Evolutionary conservation across 2,888 invertebrate species (phyloP), one percentile per base, ranked within the genome.

Genomic region (Polydesmus complanatus): DNA sequence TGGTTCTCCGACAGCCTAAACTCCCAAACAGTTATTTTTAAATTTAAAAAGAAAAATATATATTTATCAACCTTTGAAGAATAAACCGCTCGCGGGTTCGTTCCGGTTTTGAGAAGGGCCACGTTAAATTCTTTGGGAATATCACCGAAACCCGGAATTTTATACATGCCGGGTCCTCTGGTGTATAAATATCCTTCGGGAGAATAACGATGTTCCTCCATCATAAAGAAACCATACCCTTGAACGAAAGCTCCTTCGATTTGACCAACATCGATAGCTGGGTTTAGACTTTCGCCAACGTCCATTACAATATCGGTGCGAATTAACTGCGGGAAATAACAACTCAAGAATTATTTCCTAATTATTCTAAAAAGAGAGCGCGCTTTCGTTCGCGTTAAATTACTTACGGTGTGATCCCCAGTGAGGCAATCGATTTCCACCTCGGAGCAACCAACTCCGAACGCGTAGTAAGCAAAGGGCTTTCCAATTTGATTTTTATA

Each of bases 291-390:
- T 67, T 88, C 85, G 0, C 95, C 95, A 66, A 96, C 80, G 76
- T 96, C 96, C 95, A 96, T 95, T 0, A 96, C 93, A 67, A 96
- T 94, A 69, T 96, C 93, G 0, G 89, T 86, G 69, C 86, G 80
- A 47, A 91, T 73, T 1, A 94, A 85, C 81, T 82, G 3, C 54
- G n/a, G 11, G 54, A 19, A 26, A 22, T 8, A 26, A 8, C 11
- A 22, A n/a, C 18, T 19, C n/a, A 25, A 14, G 26, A 52, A 19
- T 54, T 26, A 21, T 22, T 11, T 25, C 5, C 11, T 54, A 54
- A 22, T 22, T 54, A 47, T 14, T 56, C 11, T 47, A 55, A 25
- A 11, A 11, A 11, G 11, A 26, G 11, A 55, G 11, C 26, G 8
- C 55, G 27, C 22, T 18, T 11, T n/a, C n/a, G n/a, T 11, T 52